Base-by-base conservation (phyloP, 2,797 vertebrate genomes). In the Todus mexicanus region DNA sequence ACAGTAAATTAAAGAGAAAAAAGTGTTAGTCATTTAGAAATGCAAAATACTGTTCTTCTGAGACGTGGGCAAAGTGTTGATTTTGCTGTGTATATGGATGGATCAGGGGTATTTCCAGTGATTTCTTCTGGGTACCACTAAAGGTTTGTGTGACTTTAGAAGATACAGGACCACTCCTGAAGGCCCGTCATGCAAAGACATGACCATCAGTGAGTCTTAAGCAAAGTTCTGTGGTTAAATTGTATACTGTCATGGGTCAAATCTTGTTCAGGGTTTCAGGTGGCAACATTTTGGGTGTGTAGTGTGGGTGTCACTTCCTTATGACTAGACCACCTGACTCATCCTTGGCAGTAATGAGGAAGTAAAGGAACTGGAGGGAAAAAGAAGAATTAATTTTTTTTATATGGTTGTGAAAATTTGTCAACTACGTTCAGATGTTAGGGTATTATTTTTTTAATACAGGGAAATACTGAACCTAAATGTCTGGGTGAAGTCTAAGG, bases 231-330 rank as follows among this genome's bases (percentile, higher is more conserved):
- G 15, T 74, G 61, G 33, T 33, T n/a, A 35, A 64, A 37, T 33
- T 3, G 3, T n/a, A 5, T 31, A 25, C 40, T 1, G 0, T 61
- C 23, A n/a, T 16, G 83, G 50, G 81, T 77, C 69, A 84, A 33
- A 29, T 38, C 38, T 38, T 47, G 20, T 27, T 76, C 45, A 71
- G 38, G 23, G 31, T 75, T 91, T 82, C 57, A 75, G 72, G 80
- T 69, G 26, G 51, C 17, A 18, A 29, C 40, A 35, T 63, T 90
- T 53, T 87, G 92, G 82, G 78, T 71, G 50, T 92, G 81, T 71
- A 7, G 38, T 84, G 38, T 84, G 65, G 35, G 63, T 95, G 73
- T 81, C 66, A 86, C 51, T 94, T 93, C 94, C 88, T 69, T 72
- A 4, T 1, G 3, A 11, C 54, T 70, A 50, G 57, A 7, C 33